These are phyloP conservation scores for Corythoichthys intestinalis DNA, from an alignment of 2,113 vertebrate species.

Conservation along the genomic window DNA sequence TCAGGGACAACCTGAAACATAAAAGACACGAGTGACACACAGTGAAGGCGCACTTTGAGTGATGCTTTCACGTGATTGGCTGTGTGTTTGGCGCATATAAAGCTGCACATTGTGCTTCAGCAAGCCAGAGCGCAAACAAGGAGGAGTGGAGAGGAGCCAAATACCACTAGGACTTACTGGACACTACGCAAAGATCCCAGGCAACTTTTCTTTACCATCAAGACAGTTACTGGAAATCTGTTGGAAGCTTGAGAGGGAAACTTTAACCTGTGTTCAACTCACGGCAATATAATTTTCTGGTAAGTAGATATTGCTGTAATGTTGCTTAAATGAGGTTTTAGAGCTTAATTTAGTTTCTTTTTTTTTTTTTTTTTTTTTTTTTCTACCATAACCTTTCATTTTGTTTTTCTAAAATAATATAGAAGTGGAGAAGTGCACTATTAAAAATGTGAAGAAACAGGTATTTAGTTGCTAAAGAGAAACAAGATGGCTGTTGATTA, in stretches of 20 bases:
- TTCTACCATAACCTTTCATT: too few species aligned
- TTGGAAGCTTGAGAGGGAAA: slow-evolving; percentile 35
- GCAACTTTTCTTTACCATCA: neutral
- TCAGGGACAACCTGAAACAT: neutral
- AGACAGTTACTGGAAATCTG: neutral
- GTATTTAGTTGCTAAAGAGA: too few species aligned
- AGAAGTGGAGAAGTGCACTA: too few species aligned
- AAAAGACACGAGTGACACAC: neutral
- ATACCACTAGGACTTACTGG: neutral
- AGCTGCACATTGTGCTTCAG: rapidly evolving
- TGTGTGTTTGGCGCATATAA: slow-evolving; percentile 43
- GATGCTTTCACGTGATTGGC: slow-evolving; percentile 45
- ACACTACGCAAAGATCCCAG: neutral
- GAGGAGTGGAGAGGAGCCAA: neutral
- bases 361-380: too few species aligned
- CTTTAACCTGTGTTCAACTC: neutral
- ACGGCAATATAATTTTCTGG: neutral
- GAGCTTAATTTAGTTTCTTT: too few species aligned
- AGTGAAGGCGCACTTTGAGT: neutral
- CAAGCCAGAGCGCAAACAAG: slow-evolving; percentile 20
- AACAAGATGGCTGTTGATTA: neutral
- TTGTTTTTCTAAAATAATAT: too few species aligned
- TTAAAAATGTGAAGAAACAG: too few species aligned
- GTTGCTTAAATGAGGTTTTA: too few species aligned
- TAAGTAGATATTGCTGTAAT: slow-evolving; percentile 7